Conservation (phyloP, 1,140 invertebrate genomes). For the Telenomus remus region DNA sequence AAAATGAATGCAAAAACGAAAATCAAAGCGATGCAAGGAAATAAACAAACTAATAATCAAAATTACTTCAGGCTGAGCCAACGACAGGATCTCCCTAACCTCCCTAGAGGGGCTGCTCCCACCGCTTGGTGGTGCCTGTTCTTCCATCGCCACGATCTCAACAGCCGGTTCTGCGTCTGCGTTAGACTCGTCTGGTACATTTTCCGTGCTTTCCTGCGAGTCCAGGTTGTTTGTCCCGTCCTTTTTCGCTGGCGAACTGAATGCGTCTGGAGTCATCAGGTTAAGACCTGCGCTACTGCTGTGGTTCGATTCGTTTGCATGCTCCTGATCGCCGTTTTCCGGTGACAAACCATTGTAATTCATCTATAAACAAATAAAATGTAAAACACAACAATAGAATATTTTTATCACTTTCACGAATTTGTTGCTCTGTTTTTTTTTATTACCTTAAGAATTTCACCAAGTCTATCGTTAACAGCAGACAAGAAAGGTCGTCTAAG, state of each 20-base stretch:
- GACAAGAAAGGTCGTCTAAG: constrained; percentile 45
- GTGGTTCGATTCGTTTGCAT: constrained; percentile 63
- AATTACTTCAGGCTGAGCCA: constrained; percentile 73
- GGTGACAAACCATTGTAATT: constrained; percentile 74
- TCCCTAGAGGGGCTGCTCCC: constrained; percentile 90
- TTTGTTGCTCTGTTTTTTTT: no score
- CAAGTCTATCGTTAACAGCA: constrained; percentile 67
- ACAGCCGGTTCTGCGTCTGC: constrained; percentile 64
- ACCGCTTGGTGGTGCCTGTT: constrained; percentile 78
- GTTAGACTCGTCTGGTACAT: constrained; percentile 62
- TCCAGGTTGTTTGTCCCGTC: constrained; percentile 68
- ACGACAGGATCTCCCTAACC: constrained; percentile 85
- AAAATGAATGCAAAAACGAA: not conserved
- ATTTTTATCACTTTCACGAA: no score
- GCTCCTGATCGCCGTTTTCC: constrained; percentile 72
- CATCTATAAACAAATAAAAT: constrained; percentile 8
- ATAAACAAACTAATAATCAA: constrained; percentile 22
- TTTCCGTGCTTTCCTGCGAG: constrained; percentile 64
- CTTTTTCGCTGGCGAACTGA: constrained; percentile 81
- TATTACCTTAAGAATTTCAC: constrained; percentile 49
- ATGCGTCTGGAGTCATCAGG: constrained; percentile 92
- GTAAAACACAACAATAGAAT: no score
- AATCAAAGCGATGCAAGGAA: not conserved
- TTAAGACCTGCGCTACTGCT: constrained; percentile 72
- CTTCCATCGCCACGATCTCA: constrained; percentile 65